These are phyloP conservation scores for Microcebus ravelobensis DNA, from an alignment of 2,113 vertebrate genomes.

Conservation along the genomic window DNA sequence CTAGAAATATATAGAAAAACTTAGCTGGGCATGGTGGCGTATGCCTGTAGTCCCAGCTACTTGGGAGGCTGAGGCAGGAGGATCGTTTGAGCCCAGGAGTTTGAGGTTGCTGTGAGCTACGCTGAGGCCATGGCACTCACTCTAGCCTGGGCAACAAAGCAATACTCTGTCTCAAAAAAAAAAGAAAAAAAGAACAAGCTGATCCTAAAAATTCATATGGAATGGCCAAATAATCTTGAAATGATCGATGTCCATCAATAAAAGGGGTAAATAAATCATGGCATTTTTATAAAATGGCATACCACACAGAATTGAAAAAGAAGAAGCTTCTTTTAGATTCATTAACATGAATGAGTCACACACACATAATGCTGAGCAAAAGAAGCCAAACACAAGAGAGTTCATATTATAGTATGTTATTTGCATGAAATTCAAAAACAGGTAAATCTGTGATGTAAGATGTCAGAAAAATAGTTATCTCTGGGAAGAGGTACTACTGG, in stretches of 20 bases:
- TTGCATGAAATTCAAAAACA: background rate
- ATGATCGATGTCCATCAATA: background rate
- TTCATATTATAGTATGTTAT: background rate
- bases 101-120: no score
- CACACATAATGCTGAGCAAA: background rate
- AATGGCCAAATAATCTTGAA: background rate
- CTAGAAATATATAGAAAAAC: no score
- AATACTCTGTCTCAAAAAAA: no score
- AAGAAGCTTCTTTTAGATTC: background rate
- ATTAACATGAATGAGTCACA: background rate
- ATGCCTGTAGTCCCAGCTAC: no score
- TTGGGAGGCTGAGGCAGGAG: no score
- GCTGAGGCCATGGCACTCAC: no score
- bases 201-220: background rate
- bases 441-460: background rate
- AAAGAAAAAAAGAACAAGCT: background rate
- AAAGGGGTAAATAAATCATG: background rate
- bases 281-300: background rate
- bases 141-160: no score
- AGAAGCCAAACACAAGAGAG: background rate
- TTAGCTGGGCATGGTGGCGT: no score
- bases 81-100: no score
- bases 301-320: background rate
- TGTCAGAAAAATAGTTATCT: background rate
- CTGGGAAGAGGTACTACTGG: background rate